A percentile compares a stretch with the other conserved stretches of the same genome.
Conservation (phyloP, 2,113 vertebrate species). For the Crocuta crocuta region DNA sequence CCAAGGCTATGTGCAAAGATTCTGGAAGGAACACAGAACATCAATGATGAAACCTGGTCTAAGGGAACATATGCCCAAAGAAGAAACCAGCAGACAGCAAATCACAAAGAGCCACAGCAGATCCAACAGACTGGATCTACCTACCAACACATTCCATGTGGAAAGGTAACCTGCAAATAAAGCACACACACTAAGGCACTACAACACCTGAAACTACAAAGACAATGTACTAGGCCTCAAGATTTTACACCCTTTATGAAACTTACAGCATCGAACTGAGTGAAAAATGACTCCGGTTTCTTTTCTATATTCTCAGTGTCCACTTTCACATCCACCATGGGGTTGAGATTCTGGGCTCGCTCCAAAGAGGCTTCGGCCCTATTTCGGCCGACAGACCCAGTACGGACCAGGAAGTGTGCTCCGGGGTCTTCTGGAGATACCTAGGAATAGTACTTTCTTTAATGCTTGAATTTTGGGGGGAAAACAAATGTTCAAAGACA, state of each 20-base stretch:
- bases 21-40: slow-evolving; percentile 58
- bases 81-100: slow-evolving; percentile 10
- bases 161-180: neutral
- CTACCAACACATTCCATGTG: neutral
- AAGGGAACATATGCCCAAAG: neutral
- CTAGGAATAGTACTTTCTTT: slow-evolving; percentile 80
- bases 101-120: neutral
- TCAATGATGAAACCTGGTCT: neutral
- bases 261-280: slow-evolving; percentile 94
- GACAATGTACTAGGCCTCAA: neutral
- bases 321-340: slow-evolving; percentile 96
- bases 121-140: neutral
- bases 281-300: slow-evolving; percentile 94
- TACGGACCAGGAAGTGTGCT: slow-evolving; percentile 94
- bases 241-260: neutral
- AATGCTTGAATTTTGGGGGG: slow-evolving; percentile 10
- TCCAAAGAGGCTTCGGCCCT: slow-evolving; percentile 93
- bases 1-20: neutral
- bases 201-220: neutral
- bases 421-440: slow-evolving; percentile 91
- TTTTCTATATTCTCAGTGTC: slow-evolving; percentile 88
- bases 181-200: neutral
- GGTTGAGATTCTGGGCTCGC: slow-evolving; percentile 96
- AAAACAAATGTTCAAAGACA: slow-evolving; percentile 1
- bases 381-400: slow-evolving; percentile 90